Conservation (phyloP, 1,140 invertebrate genomes). For the Tribolium madens region DNA sequence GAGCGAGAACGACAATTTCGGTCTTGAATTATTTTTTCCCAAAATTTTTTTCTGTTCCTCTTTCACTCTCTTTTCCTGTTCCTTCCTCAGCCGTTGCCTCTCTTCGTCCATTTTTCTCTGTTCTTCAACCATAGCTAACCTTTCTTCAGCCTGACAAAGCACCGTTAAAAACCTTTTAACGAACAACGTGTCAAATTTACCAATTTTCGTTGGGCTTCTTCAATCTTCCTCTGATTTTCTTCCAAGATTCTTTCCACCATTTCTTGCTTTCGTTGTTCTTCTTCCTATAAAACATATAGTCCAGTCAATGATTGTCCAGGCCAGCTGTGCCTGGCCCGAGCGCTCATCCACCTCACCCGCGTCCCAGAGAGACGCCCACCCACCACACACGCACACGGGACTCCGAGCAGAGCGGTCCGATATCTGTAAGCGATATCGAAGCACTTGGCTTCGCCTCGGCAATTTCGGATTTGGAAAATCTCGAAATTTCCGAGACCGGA, state of each 20-base stretch:
- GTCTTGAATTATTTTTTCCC: constrained; percentile 96
- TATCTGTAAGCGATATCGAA: background rate
- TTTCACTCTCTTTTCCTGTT: constrained; percentile 91
- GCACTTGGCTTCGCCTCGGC: background rate
- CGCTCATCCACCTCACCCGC: background rate
- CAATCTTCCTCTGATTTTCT: constrained; percentile 97
- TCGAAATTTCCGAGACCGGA: background rate
- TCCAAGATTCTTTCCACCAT: constrained; percentile 96
- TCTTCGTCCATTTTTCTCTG: constrained; percentile 96
- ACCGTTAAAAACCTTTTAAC: background rate
- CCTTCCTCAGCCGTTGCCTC: constrained; percentile 90
- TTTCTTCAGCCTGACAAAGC: constrained; percentile 87
- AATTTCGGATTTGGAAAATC: background rate
- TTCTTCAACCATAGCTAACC: constrained; percentile 96
- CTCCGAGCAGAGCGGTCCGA: background rate
- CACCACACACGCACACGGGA: background rate
- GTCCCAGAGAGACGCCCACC: background rate
- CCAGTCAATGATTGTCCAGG: background rate
- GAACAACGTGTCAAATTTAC: constrained; percentile 68
- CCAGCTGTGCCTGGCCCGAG: constrained; percentile 15
- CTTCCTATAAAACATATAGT: constrained; percentile 81
- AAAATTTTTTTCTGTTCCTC: constrained; percentile 97
- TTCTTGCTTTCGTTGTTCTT: constrained; percentile 94
- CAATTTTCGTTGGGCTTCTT: constrained; percentile 96
- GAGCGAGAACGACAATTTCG: constrained; percentile 92